phyloP scores from a whole-genome alignment of 2,113 vertebrate species.

The Chlorodrepanis virens region DNA sequence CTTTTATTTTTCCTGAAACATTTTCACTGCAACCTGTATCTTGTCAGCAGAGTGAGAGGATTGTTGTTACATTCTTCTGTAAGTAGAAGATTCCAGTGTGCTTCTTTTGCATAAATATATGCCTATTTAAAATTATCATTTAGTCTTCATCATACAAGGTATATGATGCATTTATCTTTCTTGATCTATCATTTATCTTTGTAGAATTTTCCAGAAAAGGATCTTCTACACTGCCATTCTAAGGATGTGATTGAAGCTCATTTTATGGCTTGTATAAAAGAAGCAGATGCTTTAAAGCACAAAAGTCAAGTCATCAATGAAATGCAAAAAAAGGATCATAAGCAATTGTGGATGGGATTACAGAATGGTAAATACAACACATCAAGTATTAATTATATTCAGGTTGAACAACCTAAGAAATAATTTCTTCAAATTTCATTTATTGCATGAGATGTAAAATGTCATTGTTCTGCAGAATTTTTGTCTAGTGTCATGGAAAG shows the following conservation, averaged over 20 bases:
- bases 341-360: constrained; percentile 99
- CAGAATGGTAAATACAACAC: constrained; percentile 86
- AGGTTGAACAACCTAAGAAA: background rate
- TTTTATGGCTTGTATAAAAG: constrained; percentile 98
- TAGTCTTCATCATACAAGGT: background rate
- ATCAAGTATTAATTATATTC: background rate
- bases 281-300: constrained; percentile 98
- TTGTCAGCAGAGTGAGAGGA: background rate
- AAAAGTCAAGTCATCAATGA: constrained; percentile 99
- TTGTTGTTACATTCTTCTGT: background rate
- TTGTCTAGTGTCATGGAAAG: background rate
- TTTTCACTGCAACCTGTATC: background rate
- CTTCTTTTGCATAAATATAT: background rate
- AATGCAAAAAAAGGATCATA: constrained; percentile 99
- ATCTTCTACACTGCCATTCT: constrained; percentile 91
- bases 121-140: background rate
- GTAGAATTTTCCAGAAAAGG: constrained; percentile 93
- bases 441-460: background rate
- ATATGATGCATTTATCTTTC: background rate
- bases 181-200: constrained; percentile 5
- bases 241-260: constrained; percentile 95
- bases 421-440: background rate
- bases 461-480: background rate
- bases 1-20: background rate
- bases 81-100: background rate